Evolutionary conservation across 2,113 vertebrate species (phyloP).

Genomic region (Phrynocephalus versicolor): DNA sequence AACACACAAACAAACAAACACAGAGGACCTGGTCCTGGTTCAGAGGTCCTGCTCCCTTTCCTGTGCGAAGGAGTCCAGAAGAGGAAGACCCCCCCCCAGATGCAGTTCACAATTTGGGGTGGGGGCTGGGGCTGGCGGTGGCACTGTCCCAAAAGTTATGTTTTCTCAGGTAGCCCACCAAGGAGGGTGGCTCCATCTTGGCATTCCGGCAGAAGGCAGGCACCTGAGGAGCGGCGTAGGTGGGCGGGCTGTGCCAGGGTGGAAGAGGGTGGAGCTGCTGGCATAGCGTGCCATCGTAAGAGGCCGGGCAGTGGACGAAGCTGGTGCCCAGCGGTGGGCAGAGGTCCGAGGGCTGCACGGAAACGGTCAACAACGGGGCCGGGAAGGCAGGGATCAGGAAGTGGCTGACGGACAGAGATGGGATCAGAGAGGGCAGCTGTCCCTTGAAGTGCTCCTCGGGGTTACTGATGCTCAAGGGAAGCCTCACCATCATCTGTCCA

Average conservation of each 20-base stretch:
- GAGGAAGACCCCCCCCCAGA: too few relatives aligned
- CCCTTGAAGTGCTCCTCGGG: conserved; percentile 60
- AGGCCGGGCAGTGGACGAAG: conserved; percentile 7
- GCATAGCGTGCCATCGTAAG: conserved; percentile 38
- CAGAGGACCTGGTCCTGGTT: too few relatives aligned
- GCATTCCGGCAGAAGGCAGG: conserved; percentile 61
- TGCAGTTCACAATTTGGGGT: too few relatives aligned
- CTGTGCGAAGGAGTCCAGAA: too few relatives aligned
- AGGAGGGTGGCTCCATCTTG: conserved; percentile 57
- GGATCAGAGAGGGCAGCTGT: background rate
- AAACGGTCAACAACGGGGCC: conserved; percentile 58
- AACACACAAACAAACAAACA: too few relatives aligned
- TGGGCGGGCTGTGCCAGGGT: conserved; percentile 56
- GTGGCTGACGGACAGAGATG: conserved; percentile 57
- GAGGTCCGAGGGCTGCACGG: conserved; percentile 34
- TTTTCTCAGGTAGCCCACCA: background rate
- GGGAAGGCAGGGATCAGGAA: conserved; percentile 74
- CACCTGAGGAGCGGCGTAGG: conserved; percentile 22
- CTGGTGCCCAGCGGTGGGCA: conserved; percentile 40
- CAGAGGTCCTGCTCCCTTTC: too few relatives aligned
- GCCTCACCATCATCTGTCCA: conserved; percentile 61
- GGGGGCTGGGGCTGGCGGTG: too few relatives aligned
- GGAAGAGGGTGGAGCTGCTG: conserved; percentile 48
- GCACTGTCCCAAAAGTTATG: background rate
- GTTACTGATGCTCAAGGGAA: conserved; percentile 46